Percentiles rank a stretch among this genome's conserved stretches.
Conservation (phyloP, 2,888 invertebrate species). For the Lobophora halterata region DNA sequence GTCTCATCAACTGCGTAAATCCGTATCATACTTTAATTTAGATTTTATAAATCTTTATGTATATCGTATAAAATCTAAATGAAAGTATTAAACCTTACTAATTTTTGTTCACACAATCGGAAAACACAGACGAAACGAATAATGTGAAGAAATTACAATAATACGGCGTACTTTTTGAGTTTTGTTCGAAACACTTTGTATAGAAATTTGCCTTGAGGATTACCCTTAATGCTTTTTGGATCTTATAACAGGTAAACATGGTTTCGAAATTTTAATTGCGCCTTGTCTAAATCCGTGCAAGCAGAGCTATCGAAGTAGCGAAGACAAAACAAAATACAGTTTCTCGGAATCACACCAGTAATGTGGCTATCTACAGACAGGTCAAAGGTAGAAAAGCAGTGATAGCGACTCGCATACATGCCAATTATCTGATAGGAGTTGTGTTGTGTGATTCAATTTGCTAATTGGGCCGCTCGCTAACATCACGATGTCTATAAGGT, state of each 20-base stretch:
- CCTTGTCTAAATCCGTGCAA: background rate
- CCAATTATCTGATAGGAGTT: constrained; percentile 37
- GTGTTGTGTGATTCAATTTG: constrained; percentile 51
- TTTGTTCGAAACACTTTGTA: too few relatives aligned
- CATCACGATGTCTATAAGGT: constrained; percentile 43
- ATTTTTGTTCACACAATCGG: too few relatives aligned
- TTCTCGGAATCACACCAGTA: constrained; percentile 54
- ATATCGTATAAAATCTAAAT: too few relatives aligned
- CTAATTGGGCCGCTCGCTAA: constrained; percentile 54
- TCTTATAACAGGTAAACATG: too few relatives aligned
- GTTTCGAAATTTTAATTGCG: too few relatives aligned
- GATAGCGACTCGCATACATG: constrained; percentile 52
- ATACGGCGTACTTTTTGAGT: too few relatives aligned
- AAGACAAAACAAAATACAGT: constrained; percentile 53
- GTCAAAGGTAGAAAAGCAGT: constrained; percentile 59
- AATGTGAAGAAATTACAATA: too few relatives aligned
- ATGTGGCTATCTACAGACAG: constrained; percentile 57
- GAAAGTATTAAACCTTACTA: too few relatives aligned
- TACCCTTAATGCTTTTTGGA: too few relatives aligned
- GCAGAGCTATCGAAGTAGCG: constrained; percentile 29
- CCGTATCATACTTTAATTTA: background rate
- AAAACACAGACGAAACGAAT: too few relatives aligned
- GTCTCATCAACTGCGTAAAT: constrained; percentile 1
- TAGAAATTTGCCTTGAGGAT: too few relatives aligned
- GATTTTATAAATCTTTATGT: too few relatives aligned